Conservation (phyloP, 2,888 invertebrate species). For the Andrena flavipes region DNA sequence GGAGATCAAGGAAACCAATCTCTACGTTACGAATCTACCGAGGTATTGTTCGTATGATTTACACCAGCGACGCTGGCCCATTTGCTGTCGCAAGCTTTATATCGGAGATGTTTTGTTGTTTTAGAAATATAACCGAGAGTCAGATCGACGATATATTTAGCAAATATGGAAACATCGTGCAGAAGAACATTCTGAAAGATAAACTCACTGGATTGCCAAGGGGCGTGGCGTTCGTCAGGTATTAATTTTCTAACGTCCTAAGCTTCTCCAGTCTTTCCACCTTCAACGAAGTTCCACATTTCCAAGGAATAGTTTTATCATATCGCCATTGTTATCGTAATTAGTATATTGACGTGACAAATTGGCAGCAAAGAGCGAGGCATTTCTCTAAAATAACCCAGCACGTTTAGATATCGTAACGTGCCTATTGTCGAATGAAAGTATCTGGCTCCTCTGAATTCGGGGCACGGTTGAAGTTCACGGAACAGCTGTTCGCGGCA, state of each 20-base stretch:
- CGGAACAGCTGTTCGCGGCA: conserved; percentile 63
- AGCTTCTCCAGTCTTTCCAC: neutral
- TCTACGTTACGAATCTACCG: conserved; percentile 97
- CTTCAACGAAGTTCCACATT: neutral
- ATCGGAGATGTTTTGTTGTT: conserved; percentile 47
- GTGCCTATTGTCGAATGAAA: too few relatives aligned
- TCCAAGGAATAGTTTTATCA: neutral
- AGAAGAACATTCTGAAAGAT: conserved; percentile 95
- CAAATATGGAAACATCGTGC: conserved; percentile 95
- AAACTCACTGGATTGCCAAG: conserved; percentile 94
- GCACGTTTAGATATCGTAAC: neutral
- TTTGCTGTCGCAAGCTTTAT: neutral
- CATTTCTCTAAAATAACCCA: neutral
- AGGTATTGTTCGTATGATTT: conserved; percentile 84
- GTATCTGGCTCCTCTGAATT: neutral
- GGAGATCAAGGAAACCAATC: conserved; percentile 96
- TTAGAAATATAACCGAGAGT: conserved; percentile 90
- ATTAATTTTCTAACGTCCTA: neutral
- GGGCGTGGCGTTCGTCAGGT: conserved; percentile 97
- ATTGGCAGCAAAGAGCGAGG: neutral
- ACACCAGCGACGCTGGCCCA: too few relatives aligned
- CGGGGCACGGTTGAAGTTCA: neutral
- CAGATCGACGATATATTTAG: conserved; percentile 94
- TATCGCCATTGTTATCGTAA: too few relatives aligned
- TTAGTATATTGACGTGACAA: too few relatives aligned